Evolutionary conservation across 64 coral and sea anemone species (phyloP), one percentile per base, ranked within the genome.

Genomic region (Stylophora pistillata): DNA sequence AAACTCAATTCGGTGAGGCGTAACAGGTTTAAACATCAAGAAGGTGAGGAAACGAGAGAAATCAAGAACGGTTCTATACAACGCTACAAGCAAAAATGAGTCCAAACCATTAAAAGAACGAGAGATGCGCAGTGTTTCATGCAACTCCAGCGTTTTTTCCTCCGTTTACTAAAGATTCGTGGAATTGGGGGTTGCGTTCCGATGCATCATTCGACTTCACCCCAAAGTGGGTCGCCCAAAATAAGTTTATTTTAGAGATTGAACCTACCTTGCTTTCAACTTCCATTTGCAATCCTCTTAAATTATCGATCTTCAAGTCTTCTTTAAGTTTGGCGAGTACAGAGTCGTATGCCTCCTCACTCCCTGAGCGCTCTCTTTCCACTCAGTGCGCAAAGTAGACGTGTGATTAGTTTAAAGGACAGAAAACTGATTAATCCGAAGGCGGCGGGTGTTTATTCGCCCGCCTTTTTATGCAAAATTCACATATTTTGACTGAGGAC

Each of bases 1-100:
- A 84, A 84, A 84, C 80, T 84, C 80, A 84, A 70, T 63, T 84
- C 80, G 62, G 16, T 70, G 80, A 70, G 21, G 80, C 80, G 80
- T 68, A 84, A 84, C 80, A 16, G 12, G 31, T 9, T 47, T 32
- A 70, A 37, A 12, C 13, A 53, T 2, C 14, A n/a, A 30, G 52
- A 69, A 20, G 57, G 78, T 58, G 30, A 82, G 63, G 61, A 84
- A 69, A 68, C 41, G 10, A 53, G 26, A 17, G 16, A 70, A 69
- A 54, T 14, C 31, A 53, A 69, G 32, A 13, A 25, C 5, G 27
- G 26, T 5, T 70, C 26, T 20, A 13, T 13, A 23, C 15, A 21
- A 53, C 69, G 29, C 15, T n/a, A 69, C 31, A 21, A 84, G 47
- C 34, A 37, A 1, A 9, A 56, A 14, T 6, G 27, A 21, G 20